phyloP scores from a whole-genome alignment of 1,140 invertebrate genomes.

The Macrosteles quadrilineatus region DNA sequence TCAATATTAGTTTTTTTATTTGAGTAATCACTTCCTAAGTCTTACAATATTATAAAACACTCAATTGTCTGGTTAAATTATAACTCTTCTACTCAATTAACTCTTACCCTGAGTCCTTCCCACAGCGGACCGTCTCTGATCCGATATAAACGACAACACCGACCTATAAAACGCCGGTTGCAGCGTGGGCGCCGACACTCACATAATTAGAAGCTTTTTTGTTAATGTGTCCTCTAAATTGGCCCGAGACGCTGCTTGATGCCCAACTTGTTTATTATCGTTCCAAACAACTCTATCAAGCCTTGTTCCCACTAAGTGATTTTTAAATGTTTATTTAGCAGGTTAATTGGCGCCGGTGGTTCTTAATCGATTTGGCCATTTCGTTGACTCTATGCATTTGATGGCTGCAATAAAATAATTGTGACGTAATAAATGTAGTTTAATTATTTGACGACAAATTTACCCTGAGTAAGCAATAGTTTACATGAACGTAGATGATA shows the following conservation, averaged over 20 bases:
- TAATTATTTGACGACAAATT: too few relatives aligned
- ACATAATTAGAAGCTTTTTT: conserved; percentile 27
- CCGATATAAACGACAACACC: conserved; percentile 19
- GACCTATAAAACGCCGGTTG: conserved; percentile 17
- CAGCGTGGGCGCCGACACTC: conserved; percentile 19
- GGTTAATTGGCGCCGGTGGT: background rate
- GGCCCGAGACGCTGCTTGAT: background rate
- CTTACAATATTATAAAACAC: too few relatives aligned
- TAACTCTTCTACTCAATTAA: too few relatives aligned
- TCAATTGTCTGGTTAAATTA: too few relatives aligned
- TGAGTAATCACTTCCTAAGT: too few relatives aligned
- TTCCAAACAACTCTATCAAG: conserved; percentile 21
- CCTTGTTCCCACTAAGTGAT: conserved; percentile 19
- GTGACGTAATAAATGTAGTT: too few relatives aligned
- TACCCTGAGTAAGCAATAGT: too few relatives aligned
- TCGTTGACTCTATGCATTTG: too few relatives aligned
- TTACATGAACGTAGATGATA: too few relatives aligned
- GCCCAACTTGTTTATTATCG: conserved; percentile 24
- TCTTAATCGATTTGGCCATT: too few relatives aligned
- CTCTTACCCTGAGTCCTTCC: background rate
- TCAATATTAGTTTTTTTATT: too few relatives aligned
- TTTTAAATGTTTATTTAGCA: conserved; percentile 16
- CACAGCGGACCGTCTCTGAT: background rate
- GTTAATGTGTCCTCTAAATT: conserved; percentile 25
- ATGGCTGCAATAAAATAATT: too few relatives aligned